These are phyloP conservation scores for Phoeniculus purpureus DNA, from an alignment of 2,797 vertebrate species.

Conservation along the genomic window DNA sequence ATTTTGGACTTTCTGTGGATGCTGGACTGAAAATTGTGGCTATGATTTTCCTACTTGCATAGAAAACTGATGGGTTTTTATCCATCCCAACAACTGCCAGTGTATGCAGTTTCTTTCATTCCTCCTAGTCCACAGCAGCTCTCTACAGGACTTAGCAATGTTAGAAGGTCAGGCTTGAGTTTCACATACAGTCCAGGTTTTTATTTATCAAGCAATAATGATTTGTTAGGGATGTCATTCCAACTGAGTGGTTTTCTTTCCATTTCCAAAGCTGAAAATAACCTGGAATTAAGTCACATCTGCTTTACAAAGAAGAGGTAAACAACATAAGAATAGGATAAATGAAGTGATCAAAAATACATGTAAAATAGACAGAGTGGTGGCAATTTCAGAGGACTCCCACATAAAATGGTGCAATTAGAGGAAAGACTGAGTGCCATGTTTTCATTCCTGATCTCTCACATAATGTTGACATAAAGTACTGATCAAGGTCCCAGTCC, in stretches of 20 bases:
- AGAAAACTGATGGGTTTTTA: not conserved
- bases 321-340: not conserved
- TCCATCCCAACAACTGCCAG: not conserved
- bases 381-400: not conserved
- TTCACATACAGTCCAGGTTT: not conserved
- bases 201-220: not conserved
- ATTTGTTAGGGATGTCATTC: not conserved
- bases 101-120: not conserved
- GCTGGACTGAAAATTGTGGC: not conserved
- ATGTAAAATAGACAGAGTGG: not conserved
- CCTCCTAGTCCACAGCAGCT: not conserved
- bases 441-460: slow-evolving; percentile 13
- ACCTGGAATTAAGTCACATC: not conserved
- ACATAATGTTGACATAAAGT: not conserved
- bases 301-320: not conserved
- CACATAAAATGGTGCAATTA: not conserved
- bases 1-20: not conserved
- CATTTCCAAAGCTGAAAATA: not conserved
- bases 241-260: not conserved
- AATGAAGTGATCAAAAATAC: not conserved
- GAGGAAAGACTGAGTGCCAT: not conserved
- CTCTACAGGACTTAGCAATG: not conserved
- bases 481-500: not conserved
- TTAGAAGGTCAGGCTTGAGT: not conserved
- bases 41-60: not conserved